Evolutionary conservation across 37 sponge, comb jelly and placozoan genomes (phyloP).

Genomic region (Dysidea cf. avara): DNA sequence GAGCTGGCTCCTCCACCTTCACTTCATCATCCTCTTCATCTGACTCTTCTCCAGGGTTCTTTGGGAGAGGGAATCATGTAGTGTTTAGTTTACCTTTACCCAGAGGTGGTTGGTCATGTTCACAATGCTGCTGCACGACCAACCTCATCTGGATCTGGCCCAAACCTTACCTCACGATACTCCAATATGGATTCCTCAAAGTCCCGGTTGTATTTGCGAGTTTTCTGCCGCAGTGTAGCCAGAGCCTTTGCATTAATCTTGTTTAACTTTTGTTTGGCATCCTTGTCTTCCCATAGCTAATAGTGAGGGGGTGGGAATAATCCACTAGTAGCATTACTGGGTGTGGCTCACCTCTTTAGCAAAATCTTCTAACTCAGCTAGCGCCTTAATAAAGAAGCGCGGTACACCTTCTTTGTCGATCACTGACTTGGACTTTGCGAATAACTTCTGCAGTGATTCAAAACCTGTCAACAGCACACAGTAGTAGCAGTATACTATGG

Average conservation of each 20-base stretch:
- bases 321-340: no score
- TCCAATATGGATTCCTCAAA: slow-evolving; percentile 69
- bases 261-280: slow-evolving; percentile 78
- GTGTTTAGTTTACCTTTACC: background rate
- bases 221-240: slow-evolving; percentile 76
- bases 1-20: slow-evolving; percentile 22
- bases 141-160: slow-evolving; percentile 67
- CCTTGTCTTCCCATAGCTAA: slow-evolving; percentile 91
- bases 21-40: slow-evolving; percentile 37
- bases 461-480: no score
- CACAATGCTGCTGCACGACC: no score
- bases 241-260: slow-evolving; percentile 91
- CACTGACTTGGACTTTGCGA: slow-evolving; percentile 79
- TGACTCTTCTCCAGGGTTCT: slow-evolving; percentile 9
- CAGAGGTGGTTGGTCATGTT: no score
- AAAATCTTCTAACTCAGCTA: slow-evolving; percentile 90
- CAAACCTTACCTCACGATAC: slow-evolving; percentile 71
- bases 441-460: slow-evolving; percentile 67
- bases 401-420: slow-evolving; percentile 76
- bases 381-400: slow-evolving; percentile 57
- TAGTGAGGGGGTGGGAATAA: background rate
- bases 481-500: background rate
- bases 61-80: no score
- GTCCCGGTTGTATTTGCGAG: slow-evolving; percentile 93
- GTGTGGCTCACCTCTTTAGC: slow-evolving; percentile 65